These are phyloP conservation scores for Neomorphus geoffroyi DNA, from an alignment of 2,797 vertebrate genomes.

Conservation along the genomic window DNA sequence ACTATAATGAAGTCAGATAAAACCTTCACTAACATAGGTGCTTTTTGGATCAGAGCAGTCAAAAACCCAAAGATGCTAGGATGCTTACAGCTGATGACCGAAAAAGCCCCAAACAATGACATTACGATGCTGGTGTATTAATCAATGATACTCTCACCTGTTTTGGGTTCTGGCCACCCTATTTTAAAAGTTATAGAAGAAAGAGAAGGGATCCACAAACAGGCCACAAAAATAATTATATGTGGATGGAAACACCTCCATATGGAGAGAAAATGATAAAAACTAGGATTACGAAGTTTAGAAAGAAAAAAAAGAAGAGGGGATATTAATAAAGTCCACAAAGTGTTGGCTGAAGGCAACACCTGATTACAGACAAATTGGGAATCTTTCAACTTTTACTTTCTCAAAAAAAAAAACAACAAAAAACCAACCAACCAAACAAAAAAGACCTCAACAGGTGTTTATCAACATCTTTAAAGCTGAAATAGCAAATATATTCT, in stretches of 20 bases:
- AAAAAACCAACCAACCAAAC: no score
- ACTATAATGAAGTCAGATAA: not conserved
- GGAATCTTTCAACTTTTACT: not conserved
- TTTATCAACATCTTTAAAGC: not conserved
- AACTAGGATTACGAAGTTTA: constrained; percentile 3
- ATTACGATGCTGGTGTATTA: not conserved
- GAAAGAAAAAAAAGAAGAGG: not conserved
- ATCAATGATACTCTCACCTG: not conserved
- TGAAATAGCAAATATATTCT: not conserved
- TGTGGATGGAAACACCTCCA: not conserved
- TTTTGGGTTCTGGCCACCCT: not conserved
- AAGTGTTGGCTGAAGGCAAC: not conserved
- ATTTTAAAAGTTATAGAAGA: constrained; percentile 35
- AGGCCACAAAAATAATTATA: not conserved
- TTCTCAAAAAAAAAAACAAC: not conserved
- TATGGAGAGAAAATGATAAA: not conserved
- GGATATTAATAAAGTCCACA: not conserved
- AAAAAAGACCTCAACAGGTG: not conserved
- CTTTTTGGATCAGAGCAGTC: not conserved
- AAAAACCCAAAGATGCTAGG: not conserved
- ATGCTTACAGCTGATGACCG: not conserved
- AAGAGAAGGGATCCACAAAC: constrained; percentile 7
- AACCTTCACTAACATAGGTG: not conserved
- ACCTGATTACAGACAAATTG: not conserved
- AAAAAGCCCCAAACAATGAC: not conserved